Conservation (phyloP, 2,888 invertebrate species). For the Philereme transversata region DNA sequence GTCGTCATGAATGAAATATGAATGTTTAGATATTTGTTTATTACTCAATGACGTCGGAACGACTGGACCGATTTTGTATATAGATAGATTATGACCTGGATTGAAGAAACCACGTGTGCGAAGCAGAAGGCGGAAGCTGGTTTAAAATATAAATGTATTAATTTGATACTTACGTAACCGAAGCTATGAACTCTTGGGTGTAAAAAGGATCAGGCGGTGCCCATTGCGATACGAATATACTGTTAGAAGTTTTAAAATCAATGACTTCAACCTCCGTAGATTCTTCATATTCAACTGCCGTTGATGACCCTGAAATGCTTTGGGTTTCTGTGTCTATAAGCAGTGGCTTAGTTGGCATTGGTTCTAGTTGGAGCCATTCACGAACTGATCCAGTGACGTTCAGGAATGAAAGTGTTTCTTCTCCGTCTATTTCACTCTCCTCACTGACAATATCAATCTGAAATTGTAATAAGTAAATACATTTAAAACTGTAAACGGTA, state of each 20-base stretch:
- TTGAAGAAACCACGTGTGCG: too few species aligned
- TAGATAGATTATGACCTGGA: too few species aligned
- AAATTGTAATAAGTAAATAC: constrained; percentile 1
- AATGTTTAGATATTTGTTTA: too few species aligned
- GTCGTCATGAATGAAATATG: too few species aligned
- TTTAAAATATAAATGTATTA: too few species aligned
- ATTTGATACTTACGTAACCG: constrained; percentile 84
- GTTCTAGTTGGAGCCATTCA: constrained; percentile 71
- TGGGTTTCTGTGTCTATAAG: constrained; percentile 39
- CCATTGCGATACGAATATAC: constrained; percentile 83
- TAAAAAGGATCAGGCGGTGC: constrained; percentile 79
- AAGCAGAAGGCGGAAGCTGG: too few species aligned
- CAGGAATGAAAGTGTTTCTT: constrained; percentile 64
- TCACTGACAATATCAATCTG: constrained; percentile 15
- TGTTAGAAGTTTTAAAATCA: constrained; percentile 35
- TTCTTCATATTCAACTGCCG: constrained; percentile 42
- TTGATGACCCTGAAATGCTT: constrained; percentile 40
- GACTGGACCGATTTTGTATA: too few species aligned
- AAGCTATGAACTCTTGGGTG: constrained; percentile 81
- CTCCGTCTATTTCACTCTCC: constrained; percentile 39
- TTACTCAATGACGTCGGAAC: too few species aligned
- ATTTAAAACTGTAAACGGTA: too few species aligned
- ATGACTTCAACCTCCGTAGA: constrained; percentile 12
- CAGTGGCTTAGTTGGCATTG: constrained; percentile 55
- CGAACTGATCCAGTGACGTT: constrained; percentile 66